phyloP scores from a whole-genome alignment of 2,797 vertebrate genomes.

The Coendou prehensilis region DNA sequence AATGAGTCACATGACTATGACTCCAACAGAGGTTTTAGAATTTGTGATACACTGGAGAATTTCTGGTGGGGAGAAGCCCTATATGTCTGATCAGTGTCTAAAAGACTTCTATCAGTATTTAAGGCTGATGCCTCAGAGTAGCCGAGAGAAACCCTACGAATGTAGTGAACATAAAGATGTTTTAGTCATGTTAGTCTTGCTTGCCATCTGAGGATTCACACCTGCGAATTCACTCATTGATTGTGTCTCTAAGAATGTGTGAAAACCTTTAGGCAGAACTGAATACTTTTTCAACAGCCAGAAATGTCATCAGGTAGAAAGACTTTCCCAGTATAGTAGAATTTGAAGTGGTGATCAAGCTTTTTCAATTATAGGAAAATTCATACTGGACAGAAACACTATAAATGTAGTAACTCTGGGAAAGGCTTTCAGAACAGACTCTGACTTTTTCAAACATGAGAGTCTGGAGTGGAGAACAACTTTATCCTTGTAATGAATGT shows the following conservation, averaged over 20 bases:
- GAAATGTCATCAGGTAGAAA: not conserved
- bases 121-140: conserved; percentile 5
- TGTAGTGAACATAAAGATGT: conserved; percentile 12
- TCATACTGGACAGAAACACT: not conserved
- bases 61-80: not conserved
- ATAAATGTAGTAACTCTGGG: not conserved
- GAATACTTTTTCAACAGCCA: conserved; percentile 34
- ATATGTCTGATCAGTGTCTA: not conserved
- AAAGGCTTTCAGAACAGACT: conserved; percentile 46
- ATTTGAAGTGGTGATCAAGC: conserved; percentile 4
- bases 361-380: conserved; percentile 23
- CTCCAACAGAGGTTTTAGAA: conserved; percentile 30
- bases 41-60: conserved; percentile 27
- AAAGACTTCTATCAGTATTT: conserved; percentile 24
- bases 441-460: not conserved
- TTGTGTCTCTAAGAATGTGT: conserved; percentile 1
- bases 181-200: not conserved
- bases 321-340: conserved; percentile 4
- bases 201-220: conserved; percentile 17
- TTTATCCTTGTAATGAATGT: not conserved
- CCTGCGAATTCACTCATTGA: not conserved
- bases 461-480: not conserved
- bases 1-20: not conserved
- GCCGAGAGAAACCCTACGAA: not conserved
- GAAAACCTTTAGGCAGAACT: not conserved